phyloP scores from a whole-genome alignment of 2,888 invertebrate genomes.

The Ormyrus thymus region DNA sequence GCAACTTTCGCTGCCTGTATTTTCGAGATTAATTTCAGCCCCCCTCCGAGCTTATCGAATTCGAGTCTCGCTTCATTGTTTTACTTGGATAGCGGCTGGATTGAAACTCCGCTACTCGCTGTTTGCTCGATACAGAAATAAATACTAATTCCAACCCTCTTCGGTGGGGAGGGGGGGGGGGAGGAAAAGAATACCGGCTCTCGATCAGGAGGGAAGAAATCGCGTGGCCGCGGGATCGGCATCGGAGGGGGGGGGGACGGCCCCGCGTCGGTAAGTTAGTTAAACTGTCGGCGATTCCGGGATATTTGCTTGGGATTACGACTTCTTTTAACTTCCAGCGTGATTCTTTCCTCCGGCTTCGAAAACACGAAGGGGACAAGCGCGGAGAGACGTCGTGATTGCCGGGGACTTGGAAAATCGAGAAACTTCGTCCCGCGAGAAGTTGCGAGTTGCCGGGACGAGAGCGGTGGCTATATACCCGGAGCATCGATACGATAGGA shows the following conservation, averaged over 20 bases:
- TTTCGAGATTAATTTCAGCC: too few relatives aligned
- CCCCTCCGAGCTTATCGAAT: too few relatives aligned
- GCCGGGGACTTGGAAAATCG: constrained; percentile 41
- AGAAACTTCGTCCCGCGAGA: constrained; percentile 39
- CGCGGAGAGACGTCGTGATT: constrained; percentile 22
- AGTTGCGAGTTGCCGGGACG: constrained; percentile 15
- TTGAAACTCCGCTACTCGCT: too few relatives aligned
- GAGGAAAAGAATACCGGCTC: neutral
- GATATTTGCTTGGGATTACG: constrained; percentile 64
- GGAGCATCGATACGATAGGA: constrained; percentile 43
- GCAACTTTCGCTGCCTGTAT: neutral
- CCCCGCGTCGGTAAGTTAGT: constrained; percentile 32
- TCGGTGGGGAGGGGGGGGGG: neutral
- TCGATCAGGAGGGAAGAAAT: too few relatives aligned
- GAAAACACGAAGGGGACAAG: neutral
- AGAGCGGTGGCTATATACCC: too few relatives aligned
- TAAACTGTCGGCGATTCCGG: constrained; percentile 60
- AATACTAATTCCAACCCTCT: too few relatives aligned
- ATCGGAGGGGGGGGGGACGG: neutral
- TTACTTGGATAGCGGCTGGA: too few relatives aligned
- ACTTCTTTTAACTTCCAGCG: constrained; percentile 60
- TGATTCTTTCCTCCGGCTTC: constrained; percentile 7
- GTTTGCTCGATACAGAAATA: too few relatives aligned
- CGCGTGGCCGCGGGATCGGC: too few relatives aligned
- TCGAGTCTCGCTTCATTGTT: too few relatives aligned